These are phyloP conservation scores for Trissoscelio sp. DNA, from an alignment of 2,888 invertebrate genomes.

Conservation along the genomic window DNA sequence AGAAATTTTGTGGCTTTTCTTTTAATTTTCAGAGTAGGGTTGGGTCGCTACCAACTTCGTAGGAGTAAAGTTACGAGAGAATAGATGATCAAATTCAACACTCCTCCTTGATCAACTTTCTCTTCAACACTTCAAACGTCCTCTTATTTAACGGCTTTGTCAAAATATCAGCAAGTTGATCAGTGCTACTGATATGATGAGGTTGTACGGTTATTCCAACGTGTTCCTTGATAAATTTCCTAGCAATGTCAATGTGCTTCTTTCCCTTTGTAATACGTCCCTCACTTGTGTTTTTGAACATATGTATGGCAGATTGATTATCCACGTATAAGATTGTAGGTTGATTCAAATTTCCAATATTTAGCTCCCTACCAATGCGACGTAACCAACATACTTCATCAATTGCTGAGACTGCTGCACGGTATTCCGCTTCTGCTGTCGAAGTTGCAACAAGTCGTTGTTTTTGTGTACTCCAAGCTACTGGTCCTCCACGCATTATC, in stretches of 20 bases:
- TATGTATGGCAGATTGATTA: constrained; percentile 74
- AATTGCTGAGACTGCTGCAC: constrained; percentile 72
- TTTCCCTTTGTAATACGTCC: constrained; percentile 57
- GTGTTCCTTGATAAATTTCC: constrained; percentile 59
- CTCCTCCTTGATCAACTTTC: constrained; percentile 24
- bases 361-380: constrained; percentile 67
- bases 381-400: constrained; percentile 5
- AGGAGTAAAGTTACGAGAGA: too few relatives aligned
- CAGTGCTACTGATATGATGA: constrained; percentile 3
- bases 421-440: constrained; percentile 74
- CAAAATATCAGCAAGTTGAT: constrained; percentile 21
- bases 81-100: too few relatives aligned
- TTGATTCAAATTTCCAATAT: constrained; percentile 52
- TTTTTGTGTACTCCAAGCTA: constrained; percentile 67
- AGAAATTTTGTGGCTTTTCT: too few relatives aligned
- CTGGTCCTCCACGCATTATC: constrained; percentile 71
- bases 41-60: too few relatives aligned
- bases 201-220: constrained; percentile 19
- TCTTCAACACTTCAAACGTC: neutral
- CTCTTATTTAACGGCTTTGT: constrained; percentile 10
- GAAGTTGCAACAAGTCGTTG: constrained; percentile 25
- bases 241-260: constrained; percentile 58
- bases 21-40: too few relatives aligned
- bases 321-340: constrained; percentile 73
- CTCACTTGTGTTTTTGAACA: constrained; percentile 73